Evolutionary conservation across 1,140 invertebrate species (phyloP), one percentile per base, ranked within the genome.

Genomic region (Drosophila nigrodunni): DNA sequence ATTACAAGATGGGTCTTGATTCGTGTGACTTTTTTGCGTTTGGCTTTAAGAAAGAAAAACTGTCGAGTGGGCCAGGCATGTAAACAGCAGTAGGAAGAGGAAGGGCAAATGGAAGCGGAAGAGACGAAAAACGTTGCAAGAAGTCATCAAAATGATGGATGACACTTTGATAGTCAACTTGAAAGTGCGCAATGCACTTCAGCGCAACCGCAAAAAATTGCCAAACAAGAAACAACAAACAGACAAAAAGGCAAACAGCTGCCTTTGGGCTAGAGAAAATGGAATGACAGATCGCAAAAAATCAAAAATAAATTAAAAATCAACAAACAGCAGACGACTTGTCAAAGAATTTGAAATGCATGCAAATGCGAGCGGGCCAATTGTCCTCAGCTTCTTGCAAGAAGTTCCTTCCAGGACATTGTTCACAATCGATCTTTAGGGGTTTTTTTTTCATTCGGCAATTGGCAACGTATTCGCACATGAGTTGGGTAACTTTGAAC

Each of bases 251-350:
- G 15, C 37, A 21, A 39, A 30, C 34, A 70, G 65, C 71, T 74
- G 71, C 30, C 62, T 35, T 30, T 30, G 25, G 7, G 18, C 11
- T 8, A 13, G 15, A 13, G 9, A 35, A 21, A 35, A 5, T 10
- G 6, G 15, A 13, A 15, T 44, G 55, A 59, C 41, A 52, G 50
- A 72, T 65, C 74, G 74, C 77, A 80, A 78, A 88, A 87, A 87
- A 88, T 88, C 74, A 77, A 87, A 88, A 87, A 88, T 83, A 88
- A 89, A 89, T 88, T 83, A 78, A 80, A 88, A 80, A 88, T 89
- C 83, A 88, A 88, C 83, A 88, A 89, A 88, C 80, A 82, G 80
- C 74, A 82, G 79, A 65, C 80, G 76, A 76, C 65, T 88, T 79
- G 80, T 88, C 83, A 88, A 88, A 83, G 83, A 83, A 70, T 88